Conservation (phyloP, 2,113 vertebrate genomes). For the Motacilla alba region DNA sequence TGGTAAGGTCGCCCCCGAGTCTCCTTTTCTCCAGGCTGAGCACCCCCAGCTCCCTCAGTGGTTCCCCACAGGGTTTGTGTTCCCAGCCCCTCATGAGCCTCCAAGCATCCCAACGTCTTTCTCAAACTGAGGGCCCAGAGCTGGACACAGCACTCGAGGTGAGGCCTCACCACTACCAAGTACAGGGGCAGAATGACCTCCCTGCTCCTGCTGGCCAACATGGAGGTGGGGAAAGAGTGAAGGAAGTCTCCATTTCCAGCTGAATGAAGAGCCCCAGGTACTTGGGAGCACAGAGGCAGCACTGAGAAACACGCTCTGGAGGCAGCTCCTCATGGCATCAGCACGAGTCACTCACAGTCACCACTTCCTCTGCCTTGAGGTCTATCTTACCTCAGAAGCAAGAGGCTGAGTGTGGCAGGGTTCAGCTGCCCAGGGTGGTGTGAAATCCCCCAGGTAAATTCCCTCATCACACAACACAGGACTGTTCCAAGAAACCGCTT, state of each 20-base stretch:
- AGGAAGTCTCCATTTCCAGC: neutral
- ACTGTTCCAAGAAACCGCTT: neutral
- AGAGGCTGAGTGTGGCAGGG: accelerated
- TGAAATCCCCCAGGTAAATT: neutral
- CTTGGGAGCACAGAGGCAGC: neutral
- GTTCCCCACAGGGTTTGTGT: neutral
- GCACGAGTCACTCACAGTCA: accelerated
- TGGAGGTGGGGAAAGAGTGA: neutral
- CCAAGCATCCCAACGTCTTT: neutral
- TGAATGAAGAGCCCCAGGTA: neutral
- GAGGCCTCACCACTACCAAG: neutral
- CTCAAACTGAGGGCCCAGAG: neutral
- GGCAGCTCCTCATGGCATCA: accelerated
- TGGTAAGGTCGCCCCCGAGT: neutral
- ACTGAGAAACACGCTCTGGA: accelerated
- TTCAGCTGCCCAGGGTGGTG: neutral
- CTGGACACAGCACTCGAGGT: neutral
- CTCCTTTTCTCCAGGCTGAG: neutral
- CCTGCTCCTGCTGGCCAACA: neutral
- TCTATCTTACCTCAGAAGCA: neutral
- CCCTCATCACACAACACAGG: neutral
- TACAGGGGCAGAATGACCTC: neutral
- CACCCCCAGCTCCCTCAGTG: neutral
- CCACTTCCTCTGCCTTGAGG: neutral
- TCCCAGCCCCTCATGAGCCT: neutral